Base-by-base conservation (phyloP, 2,113 vertebrate species). In the Entomyzon cyanotis region DNA sequence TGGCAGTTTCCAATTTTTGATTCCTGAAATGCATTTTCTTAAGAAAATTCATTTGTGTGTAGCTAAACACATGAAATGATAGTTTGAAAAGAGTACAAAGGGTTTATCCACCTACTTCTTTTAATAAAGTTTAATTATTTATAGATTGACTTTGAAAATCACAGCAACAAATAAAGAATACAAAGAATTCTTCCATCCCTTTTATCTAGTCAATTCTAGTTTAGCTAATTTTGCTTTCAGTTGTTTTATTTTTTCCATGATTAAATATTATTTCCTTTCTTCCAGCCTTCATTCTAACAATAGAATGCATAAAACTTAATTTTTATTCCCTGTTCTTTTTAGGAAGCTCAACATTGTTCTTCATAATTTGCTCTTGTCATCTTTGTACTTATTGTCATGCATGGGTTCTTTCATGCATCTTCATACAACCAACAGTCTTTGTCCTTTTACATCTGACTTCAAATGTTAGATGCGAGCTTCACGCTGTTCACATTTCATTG, bases 281-380 rank as follows among this genome's bases (percentile, higher is more conserved):
- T 83, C 21, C 49, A 12, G 6, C 35, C 19, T 89, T 92, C 59
- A n/a, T 75, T 52, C 49, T 68, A 63, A 59, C n/a, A 65, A 60
- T 41, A 44, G 47, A 68, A 49, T 77, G 2, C 27, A 65, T 22
- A 82, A 93, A 95, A 82, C 16, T 75, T 50, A 75, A 15, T 83
- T 91, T 93, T 86, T 90, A 55, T 56, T 77, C 25, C 12, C 22
- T 35, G 7, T 18, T 71, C 27, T 75, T 76, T 79, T 89, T 65
- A 70, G 73, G 58, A 92, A 94, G 30, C 28, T 81, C 70, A 42
- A 46, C 46, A 58, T 49, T 81, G 44, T 73, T 92, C 70, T 83
- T 94, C 47, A 35, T 91, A 91, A 90, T 91, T 87, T 93, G 30
- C n/a, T 81, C 42, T 92, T 96, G 16, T 85, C 53, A 68, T 85